Percentiles rank a stretch among this genome's conserved stretches.
Evolutionary conservation across 2,797 vertebrate species (phyloP).

Genomic region (Psittacula derbiana): DNA sequence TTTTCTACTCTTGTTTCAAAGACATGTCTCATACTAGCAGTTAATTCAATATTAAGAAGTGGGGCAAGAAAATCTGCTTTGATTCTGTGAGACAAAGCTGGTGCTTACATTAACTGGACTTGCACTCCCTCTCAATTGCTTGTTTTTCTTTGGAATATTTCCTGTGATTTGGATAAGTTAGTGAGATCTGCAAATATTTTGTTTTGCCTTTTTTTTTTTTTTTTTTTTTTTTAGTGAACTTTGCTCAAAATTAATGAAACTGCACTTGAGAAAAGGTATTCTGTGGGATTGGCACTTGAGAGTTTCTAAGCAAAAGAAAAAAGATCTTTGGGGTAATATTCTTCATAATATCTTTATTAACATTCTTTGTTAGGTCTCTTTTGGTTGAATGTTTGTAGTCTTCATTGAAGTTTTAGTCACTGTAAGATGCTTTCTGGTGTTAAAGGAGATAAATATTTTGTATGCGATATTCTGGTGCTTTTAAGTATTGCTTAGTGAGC

Average conservation of each 20-base stretch:
- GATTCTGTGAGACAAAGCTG: neutral
- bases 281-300: neutral
- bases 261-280: neutral
- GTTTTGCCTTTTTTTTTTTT: neutral
- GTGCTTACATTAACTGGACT: neutral
- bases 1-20: neutral
- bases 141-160: constrained; percentile 46
- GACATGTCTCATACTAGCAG: neutral
- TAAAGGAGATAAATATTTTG: neutral
- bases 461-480: neutral
- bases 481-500: neutral
- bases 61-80: neutral
- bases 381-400: neutral
- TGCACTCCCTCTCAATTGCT: neutral
- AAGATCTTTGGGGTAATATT: neutral
- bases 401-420: neutral
- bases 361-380: neutral
- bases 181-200: constrained; percentile 24
- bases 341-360: neutral
- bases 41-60: neutral
- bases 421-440: neutral
- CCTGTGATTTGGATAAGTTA: constrained; percentile 26
- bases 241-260: neutral
- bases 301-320: neutral
- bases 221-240: neutral